Evolutionary conservation across 2,797 vertebrate genomes (phyloP).

Genomic region (Spatula versicolor): DNA sequence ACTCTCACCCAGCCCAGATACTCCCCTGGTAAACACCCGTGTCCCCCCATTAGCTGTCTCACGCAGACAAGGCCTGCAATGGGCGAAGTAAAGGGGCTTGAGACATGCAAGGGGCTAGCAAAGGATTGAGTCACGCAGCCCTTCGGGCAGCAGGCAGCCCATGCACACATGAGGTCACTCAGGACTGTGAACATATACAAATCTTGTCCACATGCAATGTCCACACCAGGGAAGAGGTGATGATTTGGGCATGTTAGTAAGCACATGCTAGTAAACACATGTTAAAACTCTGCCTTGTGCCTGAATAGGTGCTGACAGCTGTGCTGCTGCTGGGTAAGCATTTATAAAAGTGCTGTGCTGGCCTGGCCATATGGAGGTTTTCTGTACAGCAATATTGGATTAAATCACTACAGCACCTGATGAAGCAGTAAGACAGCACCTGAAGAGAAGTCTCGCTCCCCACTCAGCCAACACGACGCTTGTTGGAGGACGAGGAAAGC

Average conservation of each 20-base stretch:
- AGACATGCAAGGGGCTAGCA: neutral
- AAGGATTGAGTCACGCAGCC: neutral
- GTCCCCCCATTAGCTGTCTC: neutral
- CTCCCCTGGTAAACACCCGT: neutral
- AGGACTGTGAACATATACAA: too few relatives aligned
- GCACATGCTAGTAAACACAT: neutral
- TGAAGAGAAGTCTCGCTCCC: neutral
- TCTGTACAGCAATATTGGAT: neutral
- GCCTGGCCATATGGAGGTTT: neutral
- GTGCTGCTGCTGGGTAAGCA: neutral
- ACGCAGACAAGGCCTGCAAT: rapidly evolving
- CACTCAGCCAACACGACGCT: rapidly evolving
- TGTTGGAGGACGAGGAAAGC: neutral
- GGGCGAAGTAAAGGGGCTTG: neutral
- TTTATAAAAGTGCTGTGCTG: neutral
- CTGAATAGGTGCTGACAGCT: neutral
- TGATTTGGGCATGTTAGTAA: neutral
- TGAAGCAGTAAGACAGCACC: too few relatives aligned
- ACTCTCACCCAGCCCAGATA: neutral
- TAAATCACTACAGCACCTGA: neutral
- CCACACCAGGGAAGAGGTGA: neutral
- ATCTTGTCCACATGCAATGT: neutral
- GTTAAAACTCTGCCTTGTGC: neutral
- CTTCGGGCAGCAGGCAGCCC: neutral
- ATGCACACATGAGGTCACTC: rapidly evolving